Conservation (phyloP, 2,797 vertebrate genomes). For the Malacoctenus gilli region DNA sequence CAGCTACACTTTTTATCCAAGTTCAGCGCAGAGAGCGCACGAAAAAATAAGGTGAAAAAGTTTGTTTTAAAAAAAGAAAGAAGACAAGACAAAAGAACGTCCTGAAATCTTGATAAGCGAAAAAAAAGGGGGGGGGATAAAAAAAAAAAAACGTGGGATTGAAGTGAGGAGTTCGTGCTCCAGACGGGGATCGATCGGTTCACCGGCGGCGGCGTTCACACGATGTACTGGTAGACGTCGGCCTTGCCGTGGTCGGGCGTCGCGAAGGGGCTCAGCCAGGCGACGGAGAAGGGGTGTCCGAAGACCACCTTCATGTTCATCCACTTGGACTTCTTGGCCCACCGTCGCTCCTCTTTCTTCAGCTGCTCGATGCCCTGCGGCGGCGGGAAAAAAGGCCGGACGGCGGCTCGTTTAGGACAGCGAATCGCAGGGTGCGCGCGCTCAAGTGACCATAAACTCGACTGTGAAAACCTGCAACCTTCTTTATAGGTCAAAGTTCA, state of each 20-base stretch:
- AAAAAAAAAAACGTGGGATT: slow-evolving; percentile 45
- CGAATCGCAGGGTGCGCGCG: not conserved
- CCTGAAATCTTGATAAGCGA: slow-evolving; percentile 37
- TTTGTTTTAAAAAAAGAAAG: slow-evolving; percentile 17
- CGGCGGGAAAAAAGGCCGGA: too few species aligned
- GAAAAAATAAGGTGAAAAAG: slow-evolving; percentile 10
- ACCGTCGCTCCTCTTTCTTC: slow-evolving; percentile 98
- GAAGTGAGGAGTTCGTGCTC: slow-evolving; percentile 77
- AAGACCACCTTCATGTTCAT: slow-evolving; percentile 99
- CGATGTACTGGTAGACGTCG: slow-evolving; percentile 95
- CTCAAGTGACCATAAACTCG: not conserved
- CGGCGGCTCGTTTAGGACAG: too few species aligned
- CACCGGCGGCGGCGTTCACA: slow-evolving; percentile 81
- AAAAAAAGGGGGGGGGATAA: slow-evolving; percentile 13
- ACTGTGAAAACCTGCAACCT: too few species aligned
- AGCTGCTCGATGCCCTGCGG: slow-evolving; percentile 98
- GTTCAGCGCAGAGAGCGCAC: slow-evolving; percentile 50
- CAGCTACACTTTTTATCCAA: slow-evolving; percentile 42
- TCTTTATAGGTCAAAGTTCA: too few species aligned
- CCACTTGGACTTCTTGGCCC: slow-evolving; percentile 98
- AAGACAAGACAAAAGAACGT: slow-evolving; percentile 27
- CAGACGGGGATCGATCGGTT: too few species aligned
- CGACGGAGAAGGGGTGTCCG: slow-evolving; percentile 95
- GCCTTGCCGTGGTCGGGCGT: slow-evolving; percentile 95
- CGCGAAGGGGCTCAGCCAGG: slow-evolving; percentile 96